Percentiles rank a stretch among this genome's conserved stretches.
Conservation (phyloP, 2,888 invertebrate genomes). For the Blera fallax region DNA sequence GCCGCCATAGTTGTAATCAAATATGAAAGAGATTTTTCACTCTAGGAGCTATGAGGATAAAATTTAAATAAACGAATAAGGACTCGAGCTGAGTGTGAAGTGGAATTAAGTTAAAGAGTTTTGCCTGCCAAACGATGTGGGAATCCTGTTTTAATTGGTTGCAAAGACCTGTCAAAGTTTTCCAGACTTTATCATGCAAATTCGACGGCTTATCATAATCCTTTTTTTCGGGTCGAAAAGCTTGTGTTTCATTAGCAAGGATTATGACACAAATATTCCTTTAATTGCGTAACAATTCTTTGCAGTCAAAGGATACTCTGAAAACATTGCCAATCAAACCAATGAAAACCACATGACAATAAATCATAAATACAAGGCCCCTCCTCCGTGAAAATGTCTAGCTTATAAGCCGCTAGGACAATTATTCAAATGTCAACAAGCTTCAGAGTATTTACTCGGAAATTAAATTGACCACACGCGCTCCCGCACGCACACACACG, state of each 20-base stretch:
- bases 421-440: conserved; percentile 5
- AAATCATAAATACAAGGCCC: background rate
- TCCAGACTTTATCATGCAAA: conserved; percentile 1
- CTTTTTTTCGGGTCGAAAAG: background rate
- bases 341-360: no score
- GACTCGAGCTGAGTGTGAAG: background rate
- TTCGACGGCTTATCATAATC: conserved; percentile 9
- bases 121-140: background rate
- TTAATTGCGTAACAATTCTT: background rate
- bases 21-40: conserved; percentile 30
- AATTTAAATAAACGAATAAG: conserved; percentile 29
- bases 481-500: background rate
- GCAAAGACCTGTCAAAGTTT: background rate
- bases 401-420: background rate
- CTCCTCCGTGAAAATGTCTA: no score
- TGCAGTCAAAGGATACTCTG: no score
- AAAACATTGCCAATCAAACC: no score
- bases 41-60: conserved; percentile 17
- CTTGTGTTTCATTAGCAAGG: background rate
- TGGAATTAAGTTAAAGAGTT: background rate
- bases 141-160: conserved; percentile 2
- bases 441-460: background rate
- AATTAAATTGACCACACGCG: conserved; percentile 15
- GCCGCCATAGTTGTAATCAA: conserved; percentile 29
- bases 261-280: background rate